Evolutionary conservation across 2,113 vertebrate genomes (phyloP).

Genomic region (Brienomyrus longianalis): DNA sequence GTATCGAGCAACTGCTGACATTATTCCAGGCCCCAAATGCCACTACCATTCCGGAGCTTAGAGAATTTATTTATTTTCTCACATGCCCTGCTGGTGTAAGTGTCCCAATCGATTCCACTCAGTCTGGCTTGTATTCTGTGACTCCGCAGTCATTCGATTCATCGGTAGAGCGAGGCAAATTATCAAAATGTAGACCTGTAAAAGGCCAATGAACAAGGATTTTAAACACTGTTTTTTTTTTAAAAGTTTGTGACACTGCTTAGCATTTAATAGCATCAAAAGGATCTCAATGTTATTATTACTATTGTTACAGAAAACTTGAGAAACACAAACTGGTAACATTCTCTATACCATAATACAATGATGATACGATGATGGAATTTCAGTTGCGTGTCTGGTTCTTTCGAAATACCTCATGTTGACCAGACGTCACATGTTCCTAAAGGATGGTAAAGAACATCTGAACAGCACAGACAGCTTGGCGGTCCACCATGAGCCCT

Average conservation of each 20-base stretch:
- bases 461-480: not conserved
- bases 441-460: not conserved
- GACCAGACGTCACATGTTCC: not conserved
- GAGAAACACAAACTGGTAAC: not conserved
- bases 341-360: not conserved
- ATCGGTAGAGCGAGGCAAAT: not conserved
- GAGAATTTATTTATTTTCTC: constrained; percentile 14
- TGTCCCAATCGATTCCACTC: not conserved
- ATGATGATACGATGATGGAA: not conserved
- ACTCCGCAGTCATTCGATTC: not conserved
- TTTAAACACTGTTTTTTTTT: not conserved
- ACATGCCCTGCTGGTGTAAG: not conserved
- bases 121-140: not conserved
- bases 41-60: not conserved
- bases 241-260: not conserved
- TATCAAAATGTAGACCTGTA: not conserved
- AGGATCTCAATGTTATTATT: not conserved
- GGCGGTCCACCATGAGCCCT: not conserved
- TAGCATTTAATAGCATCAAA: not conserved
- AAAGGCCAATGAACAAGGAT: not conserved
- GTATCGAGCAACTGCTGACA: not conserved
- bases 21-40: not conserved
- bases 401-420: not conserved
- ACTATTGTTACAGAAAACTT: not conserved
- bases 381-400: not conserved